A percentile compares a stretch with the other conserved stretches of the same genome.
phyloP scores from a whole-genome alignment of 2,113 vertebrate genomes.

The Montifringilla adamsi region DNA sequence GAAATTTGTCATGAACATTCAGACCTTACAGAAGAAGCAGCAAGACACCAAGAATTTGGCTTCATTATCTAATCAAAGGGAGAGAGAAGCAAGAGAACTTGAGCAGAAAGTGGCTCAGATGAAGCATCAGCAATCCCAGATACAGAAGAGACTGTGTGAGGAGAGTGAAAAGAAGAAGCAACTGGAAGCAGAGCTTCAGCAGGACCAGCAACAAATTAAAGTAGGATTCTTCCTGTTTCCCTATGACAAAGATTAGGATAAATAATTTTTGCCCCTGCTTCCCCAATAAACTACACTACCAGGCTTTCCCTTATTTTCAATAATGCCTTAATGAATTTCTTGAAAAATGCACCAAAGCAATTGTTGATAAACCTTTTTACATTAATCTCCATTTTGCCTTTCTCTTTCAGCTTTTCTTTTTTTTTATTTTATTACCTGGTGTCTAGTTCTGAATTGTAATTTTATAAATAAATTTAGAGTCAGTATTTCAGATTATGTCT shows the following conservation, averaged over 20 bases:
- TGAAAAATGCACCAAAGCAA: background rate
- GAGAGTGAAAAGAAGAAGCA: conserved; percentile 73
- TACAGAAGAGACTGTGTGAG: conserved; percentile 74
- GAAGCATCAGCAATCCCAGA: conserved; percentile 76
- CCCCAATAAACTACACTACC: background rate
- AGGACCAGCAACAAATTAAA: conserved; percentile 77
- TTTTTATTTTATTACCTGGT: background rate
- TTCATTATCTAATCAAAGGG: conserved; percentile 78
- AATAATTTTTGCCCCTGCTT: background rate
- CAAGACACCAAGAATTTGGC: conserved; percentile 77
- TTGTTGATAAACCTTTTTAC: background rate
- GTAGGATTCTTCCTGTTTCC: conserved; percentile 51
- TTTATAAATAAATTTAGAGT: background rate
- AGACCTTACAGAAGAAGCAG: conserved; percentile 77
- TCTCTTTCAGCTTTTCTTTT: background rate
- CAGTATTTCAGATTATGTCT: background rate
- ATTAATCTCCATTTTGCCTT: background rate
- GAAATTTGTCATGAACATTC: conserved; percentile 20
- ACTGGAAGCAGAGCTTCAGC: conserved; percentile 73
- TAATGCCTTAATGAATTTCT: background rate
- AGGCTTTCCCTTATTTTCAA: background rate
- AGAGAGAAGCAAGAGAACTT: conserved; percentile 75
- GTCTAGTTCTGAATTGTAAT: background rate
- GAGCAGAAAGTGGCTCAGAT: conserved; percentile 82
- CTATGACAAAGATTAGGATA: background rate